Base-by-base conservation (phyloP, 2,888 invertebrate genomes). In the Galerucella pusilla region DNA sequence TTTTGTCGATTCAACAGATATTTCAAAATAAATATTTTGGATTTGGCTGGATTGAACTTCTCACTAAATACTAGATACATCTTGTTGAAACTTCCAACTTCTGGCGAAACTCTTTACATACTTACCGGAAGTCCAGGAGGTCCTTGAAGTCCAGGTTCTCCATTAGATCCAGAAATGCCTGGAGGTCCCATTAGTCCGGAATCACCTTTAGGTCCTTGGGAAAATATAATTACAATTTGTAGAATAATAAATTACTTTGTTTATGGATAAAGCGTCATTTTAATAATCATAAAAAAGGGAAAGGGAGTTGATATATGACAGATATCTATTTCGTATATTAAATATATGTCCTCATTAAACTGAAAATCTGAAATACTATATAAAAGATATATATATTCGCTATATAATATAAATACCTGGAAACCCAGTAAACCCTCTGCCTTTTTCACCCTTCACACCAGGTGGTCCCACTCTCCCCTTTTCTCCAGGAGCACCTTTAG, bases 81-180 rank as follows among this genome's bases (percentile, higher is more conserved):
- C 7, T 7, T 42, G 35, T 7, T 42, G 1, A 42, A 42, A 42
- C 7, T 42, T 42, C 6, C 35, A 35, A 35, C 1, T 35, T 35
- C 35, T 35, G 35, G 6, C 35, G 6, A 46, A 12, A 46, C 11
- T 0, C 0, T 16, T 16, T 20, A n/a, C 52, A 9, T 49, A 87
- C 91, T 89, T 85, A 94, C 94, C 81, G 94, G 94, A 85, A 93
- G 90, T 80, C 96, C 96, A 42, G 96, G 96, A 14, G 96, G 96
- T 73, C 96, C 96, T 87, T 95, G 95, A 80, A 95, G 93, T 78
- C 96, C 96, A n/a, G 93, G 88, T 82, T 93, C 92, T 9, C 96
- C 96, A 78, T 93, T 91, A 75, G 92, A 87, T 52, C 96, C 96
- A 83, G 93, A 92, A 70, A 91, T 86, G 25, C 96, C 96, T 1